Percentiles rank a stretch among this genome's conserved stretches.
Conservation (phyloP, 1,140 invertebrate species). For the Sarcophaga bullata region DNA sequence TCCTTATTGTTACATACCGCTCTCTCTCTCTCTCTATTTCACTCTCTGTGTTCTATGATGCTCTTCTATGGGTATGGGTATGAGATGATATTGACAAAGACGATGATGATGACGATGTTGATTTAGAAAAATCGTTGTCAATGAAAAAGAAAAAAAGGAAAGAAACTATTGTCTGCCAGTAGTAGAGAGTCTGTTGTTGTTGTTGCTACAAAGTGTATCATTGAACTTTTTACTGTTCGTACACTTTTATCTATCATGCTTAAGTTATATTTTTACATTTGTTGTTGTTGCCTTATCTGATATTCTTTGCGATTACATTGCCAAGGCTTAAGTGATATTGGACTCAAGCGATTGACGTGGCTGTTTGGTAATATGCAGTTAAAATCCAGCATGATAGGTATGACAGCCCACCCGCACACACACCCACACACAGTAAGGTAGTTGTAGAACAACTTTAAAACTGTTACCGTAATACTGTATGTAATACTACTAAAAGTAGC, state of each 20-base stretch:
- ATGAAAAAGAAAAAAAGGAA: too few species aligned
- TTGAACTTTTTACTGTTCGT: background rate
- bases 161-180: too few species aligned
- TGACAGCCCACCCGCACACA: background rate
- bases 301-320: slow-evolving; percentile 10
- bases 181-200: too few species aligned
- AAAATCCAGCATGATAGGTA: background rate
- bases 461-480: slow-evolving; percentile 22
- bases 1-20: background rate
- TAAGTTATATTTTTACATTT: background rate
- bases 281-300: background rate
- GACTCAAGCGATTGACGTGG: background rate
- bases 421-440: background rate
- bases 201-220: background rate
- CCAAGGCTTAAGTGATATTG: slow-evolving; percentile 16
- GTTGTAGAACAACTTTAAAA: slow-evolving; percentile 12
- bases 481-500: background rate
- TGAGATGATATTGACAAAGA: too few species aligned
- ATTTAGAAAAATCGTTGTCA: too few species aligned
- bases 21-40: too few species aligned
- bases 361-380: background rate
- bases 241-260: background rate
- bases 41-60: too few species aligned
- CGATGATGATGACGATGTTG: too few species aligned
- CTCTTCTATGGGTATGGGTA: too few species aligned